Conservation (phyloP, 2,797 vertebrate genomes). For the Sparus aurata region DNA sequence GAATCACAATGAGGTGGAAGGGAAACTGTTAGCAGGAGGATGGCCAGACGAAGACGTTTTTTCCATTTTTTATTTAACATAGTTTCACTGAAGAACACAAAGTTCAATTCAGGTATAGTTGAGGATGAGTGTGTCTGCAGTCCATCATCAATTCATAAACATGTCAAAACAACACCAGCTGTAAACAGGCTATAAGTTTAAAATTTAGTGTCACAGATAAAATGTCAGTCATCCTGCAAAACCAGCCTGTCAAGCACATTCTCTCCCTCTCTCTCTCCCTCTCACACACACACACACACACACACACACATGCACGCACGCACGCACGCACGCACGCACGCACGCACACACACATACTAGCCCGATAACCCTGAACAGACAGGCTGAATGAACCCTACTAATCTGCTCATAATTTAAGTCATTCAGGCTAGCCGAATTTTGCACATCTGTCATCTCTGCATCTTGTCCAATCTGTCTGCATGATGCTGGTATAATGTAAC, state of each 20-base stretch:
- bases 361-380: conserved; percentile 47
- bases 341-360: conserved; percentile 6
- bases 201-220: conserved; percentile 47
- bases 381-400: conserved; percentile 65
- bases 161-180: conserved; percentile 25
- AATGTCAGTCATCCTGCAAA: conserved; percentile 48
- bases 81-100: background rate
- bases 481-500: background rate
- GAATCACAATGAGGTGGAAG: background rate
- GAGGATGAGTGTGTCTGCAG: conserved; percentile 25
- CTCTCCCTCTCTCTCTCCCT: background rate
- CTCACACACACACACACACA: background rate
- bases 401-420: conserved; percentile 78
- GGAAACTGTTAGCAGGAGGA: conserved; percentile 5
- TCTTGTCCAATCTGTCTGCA: conserved; percentile 49
- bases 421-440: conserved; percentile 63
- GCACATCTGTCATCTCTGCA: conserved; percentile 72
- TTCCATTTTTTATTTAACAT: conserved; percentile 11
- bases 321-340: conserved; percentile 15
- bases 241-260: background rate
- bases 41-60: background rate
- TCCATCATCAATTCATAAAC: conserved; percentile 36
- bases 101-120: conserved; percentile 12
- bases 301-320: conserved; percentile 16
- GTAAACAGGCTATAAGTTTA: conserved; percentile 22